Conservation (phyloP, 2,113 vertebrate species). For the Crotalus viridis region DNA sequence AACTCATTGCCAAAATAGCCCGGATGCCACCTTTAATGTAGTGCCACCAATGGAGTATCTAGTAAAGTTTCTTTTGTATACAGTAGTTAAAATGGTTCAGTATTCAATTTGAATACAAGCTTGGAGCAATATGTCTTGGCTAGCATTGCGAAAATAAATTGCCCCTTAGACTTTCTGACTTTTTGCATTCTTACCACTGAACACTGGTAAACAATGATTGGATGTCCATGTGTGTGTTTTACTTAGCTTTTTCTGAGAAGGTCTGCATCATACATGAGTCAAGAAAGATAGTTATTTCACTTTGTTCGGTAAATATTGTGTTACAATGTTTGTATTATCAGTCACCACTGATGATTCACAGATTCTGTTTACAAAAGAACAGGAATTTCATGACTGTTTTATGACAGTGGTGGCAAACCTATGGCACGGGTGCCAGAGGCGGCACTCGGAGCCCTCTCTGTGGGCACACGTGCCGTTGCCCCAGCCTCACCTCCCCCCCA, state of each 20-base stretch:
- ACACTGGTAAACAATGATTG: not conserved
- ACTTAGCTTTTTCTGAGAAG: not conserved
- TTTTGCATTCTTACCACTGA: not conserved
- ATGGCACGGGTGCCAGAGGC: no score
- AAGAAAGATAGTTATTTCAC: conserved; percentile 3
- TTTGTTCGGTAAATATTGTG: not conserved
- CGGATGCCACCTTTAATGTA: not conserved
- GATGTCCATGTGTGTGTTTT: not conserved
- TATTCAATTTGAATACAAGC: not conserved
- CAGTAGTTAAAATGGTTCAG: not conserved
- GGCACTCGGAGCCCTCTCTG: no score
- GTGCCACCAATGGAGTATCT: not conserved
- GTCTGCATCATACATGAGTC: conserved; percentile 15
- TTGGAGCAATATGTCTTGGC: not conserved
- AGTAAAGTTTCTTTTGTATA: not conserved
- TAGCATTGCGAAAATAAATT: not conserved
- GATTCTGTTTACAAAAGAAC: not conserved
- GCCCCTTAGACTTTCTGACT: not conserved
- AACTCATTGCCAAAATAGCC: not conserved
- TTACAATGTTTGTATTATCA: not conserved
- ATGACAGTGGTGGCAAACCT: not conserved
- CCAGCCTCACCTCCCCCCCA: no score
- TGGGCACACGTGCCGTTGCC: no score
- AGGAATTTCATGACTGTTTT: not conserved
- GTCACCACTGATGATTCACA: not conserved